phyloP scores from a whole-genome alignment of 2,113 vertebrate genomes.

The Stegostoma tigrinum region DNA sequence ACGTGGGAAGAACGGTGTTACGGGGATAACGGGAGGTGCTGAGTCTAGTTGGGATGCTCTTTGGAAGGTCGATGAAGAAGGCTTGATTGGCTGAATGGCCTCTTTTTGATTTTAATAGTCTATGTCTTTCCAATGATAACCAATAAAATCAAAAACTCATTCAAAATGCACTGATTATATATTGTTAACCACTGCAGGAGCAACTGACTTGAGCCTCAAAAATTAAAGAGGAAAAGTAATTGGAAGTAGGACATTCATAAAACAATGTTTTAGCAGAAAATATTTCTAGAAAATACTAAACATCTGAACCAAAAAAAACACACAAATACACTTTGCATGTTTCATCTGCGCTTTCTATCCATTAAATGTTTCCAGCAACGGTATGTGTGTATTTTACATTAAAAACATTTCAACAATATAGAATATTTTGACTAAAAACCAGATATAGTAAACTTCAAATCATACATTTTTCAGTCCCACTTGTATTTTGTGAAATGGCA shows the following conservation, averaged over 20 bases:
- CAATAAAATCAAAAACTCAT: neutral
- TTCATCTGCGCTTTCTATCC: neutral
- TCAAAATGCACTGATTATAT: neutral
- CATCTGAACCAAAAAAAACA: neutral
- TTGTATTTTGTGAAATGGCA: neutral
- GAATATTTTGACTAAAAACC: neutral
- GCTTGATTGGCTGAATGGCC: no score
- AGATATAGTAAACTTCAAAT: neutral
- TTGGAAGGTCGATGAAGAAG: no score
- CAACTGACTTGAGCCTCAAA: constrained; percentile 24
- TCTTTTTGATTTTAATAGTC: neutral
- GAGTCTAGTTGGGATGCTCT: no score
- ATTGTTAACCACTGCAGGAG: neutral
- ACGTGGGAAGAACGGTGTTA: no score
- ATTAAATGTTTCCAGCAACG: neutral
- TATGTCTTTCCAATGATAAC: neutral
- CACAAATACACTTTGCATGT: neutral
- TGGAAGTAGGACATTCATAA: neutral
- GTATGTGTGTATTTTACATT: neutral
- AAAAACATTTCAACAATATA: neutral
- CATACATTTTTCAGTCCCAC: neutral
- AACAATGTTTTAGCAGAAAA: neutral
- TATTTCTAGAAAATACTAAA: neutral
- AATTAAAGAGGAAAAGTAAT: neutral
- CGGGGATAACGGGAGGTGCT: rapidly evolving